Evolutionary conservation across 1,140 invertebrate species (phyloP).

Genomic region (Leptoteleia sp.): DNA sequence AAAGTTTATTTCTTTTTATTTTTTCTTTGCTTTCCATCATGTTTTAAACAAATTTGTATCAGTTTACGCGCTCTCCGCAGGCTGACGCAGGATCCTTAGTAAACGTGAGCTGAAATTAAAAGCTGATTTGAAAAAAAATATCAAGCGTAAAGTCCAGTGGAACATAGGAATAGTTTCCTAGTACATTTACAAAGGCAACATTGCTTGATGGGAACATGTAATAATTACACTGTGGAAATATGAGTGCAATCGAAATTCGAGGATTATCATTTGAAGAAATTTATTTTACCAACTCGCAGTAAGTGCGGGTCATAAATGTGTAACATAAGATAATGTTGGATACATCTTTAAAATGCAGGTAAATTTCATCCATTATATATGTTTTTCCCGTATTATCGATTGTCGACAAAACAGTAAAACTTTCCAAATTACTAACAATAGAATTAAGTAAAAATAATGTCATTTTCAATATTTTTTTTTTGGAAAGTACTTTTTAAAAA

Average conservation of each 20-base stretch:
- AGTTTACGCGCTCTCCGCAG: constrained; percentile 71
- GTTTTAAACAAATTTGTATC: constrained; percentile 64
- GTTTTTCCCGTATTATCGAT: not conserved
- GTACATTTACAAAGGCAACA: constrained; percentile 32
- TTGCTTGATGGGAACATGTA: constrained; percentile 26
- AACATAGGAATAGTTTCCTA: constrained; percentile 14
- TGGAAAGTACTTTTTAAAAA: too few relatives aligned
- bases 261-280: not conserved
- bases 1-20: constrained; percentile 67
- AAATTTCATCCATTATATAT: too few relatives aligned
- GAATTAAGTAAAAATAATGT: too few relatives aligned
- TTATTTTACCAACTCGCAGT: constrained; percentile 1
- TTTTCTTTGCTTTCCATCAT: constrained; percentile 49
- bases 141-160: constrained; percentile 26
- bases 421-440: too few relatives aligned
- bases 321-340: too few relatives aligned
- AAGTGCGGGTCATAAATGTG: too few relatives aligned
- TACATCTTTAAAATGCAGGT: too few relatives aligned
- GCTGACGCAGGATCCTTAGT: constrained; percentile 74
- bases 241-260: constrained; percentile 20
- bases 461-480: too few relatives aligned
- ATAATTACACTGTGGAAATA: constrained; percentile 16
- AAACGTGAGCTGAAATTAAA: constrained; percentile 76
- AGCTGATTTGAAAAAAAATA: constrained; percentile 26
- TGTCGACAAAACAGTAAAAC: not conserved